Conservation (phyloP, 2,113 vertebrate species). For the Mesembrinibis cayennensis region DNA sequence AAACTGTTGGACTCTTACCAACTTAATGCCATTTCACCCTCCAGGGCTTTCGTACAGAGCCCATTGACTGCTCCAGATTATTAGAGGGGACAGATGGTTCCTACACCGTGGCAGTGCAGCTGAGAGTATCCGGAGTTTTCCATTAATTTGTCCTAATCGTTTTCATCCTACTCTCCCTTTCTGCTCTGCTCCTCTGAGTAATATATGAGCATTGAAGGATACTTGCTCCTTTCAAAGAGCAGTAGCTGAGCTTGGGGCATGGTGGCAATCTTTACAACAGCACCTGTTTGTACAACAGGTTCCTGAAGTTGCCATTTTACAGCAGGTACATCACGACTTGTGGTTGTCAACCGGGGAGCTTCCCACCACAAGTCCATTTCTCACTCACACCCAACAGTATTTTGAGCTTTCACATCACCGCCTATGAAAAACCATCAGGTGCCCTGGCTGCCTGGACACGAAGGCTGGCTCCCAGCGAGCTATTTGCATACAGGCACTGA, state of each 20-base stretch:
- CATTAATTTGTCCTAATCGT: neutral
- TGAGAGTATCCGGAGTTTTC: neutral
- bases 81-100: neutral
- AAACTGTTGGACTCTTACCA: neutral
- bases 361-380: neutral
- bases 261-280: too few species aligned
- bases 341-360: neutral
- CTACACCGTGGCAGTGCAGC: neutral
- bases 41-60: neutral
- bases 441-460: neutral
- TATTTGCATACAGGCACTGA: accelerated
- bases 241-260: neutral
- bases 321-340: too few species aligned
- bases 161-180: neutral
- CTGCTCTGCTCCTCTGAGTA: neutral
- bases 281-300: neutral
- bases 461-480: neutral
- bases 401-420: neutral
- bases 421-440: neutral
- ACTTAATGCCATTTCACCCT: neutral
- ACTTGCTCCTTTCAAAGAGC: neutral
- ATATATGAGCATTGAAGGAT: neutral
- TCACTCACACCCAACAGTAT: too few species aligned
- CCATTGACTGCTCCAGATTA: neutral
- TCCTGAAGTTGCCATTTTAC: neutral